phyloP scores from a whole-genome alignment of 2,797 vertebrate genomes.

The Psittacula echo region DNA sequence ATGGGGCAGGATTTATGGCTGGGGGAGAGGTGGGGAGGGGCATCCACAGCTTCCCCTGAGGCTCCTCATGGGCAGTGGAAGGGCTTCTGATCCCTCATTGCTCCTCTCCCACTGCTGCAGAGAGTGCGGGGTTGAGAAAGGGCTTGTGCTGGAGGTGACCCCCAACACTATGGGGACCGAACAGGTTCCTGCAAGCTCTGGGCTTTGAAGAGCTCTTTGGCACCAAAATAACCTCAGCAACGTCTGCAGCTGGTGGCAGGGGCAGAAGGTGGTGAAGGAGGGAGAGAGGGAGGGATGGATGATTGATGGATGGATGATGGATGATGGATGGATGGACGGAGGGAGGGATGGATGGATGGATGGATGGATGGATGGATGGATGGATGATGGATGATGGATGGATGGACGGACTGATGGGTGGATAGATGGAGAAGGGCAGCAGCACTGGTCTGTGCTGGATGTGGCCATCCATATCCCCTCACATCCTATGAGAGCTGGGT shows the following conservation, averaged over 20 bases:
- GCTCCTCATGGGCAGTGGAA: not conserved
- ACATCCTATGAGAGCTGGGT: fast-evolving
- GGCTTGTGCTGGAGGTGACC: not conserved
- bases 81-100: not conserved
- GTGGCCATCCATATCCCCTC: fast-evolving
- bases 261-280: not conserved
- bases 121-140: not conserved
- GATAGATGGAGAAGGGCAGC: not conserved
- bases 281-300: no score
- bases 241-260: not conserved
- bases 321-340: no score
- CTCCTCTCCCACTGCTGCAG: not conserved
- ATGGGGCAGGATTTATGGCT: not conserved
- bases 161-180: fast-evolving
- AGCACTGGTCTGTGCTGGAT: not conserved
- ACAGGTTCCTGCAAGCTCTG: not conserved
- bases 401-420: no score
- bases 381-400: not conserved
- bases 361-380: no score
- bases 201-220: not conserved
- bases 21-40: not conserved
- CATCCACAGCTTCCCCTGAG: fast-evolving
- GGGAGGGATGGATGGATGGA: not conserved
- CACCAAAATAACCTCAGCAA: not conserved
- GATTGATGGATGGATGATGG: no score